phyloP scores from a whole-genome alignment of 2,113 vertebrate genomes.

The Tupaia tana region DNA sequence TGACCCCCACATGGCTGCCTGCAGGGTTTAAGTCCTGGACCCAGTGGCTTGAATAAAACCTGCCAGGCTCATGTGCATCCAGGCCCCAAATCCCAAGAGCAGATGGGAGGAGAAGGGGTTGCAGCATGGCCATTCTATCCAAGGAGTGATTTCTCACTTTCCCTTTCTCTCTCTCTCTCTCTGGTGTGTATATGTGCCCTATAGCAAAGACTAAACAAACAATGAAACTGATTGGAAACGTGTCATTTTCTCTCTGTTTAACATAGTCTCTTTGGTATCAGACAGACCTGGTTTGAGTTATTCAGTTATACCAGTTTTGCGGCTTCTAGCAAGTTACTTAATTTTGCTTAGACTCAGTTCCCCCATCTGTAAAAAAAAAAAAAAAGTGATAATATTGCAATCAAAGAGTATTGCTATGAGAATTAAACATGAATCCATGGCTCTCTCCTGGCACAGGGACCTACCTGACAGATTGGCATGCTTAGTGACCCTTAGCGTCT shows the following conservation, averaged over 20 bases:
- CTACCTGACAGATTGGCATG: background rate
- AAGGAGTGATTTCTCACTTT: too few species aligned
- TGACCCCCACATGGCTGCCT: too few species aligned
- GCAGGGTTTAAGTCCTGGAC: too few species aligned
- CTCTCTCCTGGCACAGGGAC: background rate
- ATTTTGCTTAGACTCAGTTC: background rate
- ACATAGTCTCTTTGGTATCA: background rate
- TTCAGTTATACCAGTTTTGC: background rate
- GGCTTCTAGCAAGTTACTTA: background rate
- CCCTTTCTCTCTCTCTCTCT: too few species aligned
- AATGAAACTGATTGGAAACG: background rate
- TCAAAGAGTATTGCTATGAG: background rate
- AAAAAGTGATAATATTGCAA: background rate
- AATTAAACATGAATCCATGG: background rate
- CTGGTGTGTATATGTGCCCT: too few species aligned
- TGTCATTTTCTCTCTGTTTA: background rate
- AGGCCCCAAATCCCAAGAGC: too few species aligned
- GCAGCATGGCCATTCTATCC: too few species aligned
- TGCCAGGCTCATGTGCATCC: too few species aligned
- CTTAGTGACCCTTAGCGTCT: background rate
- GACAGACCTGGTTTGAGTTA: background rate
- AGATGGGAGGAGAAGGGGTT: too few species aligned
- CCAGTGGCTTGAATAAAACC: too few species aligned
- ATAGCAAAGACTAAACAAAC: too few species aligned
- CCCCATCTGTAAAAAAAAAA: background rate